These are phyloP conservation scores for Catostylus mosaicus DNA, from an alignment of 30 jellyfish, hydroid and myxozoan species.

Conservation along the genomic window DNA sequence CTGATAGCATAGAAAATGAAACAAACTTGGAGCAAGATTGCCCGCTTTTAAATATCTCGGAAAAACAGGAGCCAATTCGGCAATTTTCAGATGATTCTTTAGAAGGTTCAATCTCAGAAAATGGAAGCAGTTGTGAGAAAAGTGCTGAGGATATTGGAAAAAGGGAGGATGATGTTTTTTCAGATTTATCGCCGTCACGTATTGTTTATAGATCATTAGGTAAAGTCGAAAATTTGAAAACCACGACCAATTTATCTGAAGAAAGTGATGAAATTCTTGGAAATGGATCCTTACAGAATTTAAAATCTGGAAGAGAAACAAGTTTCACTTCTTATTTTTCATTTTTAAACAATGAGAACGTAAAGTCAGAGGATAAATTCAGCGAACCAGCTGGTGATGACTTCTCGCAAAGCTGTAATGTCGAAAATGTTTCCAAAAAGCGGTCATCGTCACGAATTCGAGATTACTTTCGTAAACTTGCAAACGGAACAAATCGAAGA, in stretches of 20 bases:
- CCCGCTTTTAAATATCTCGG: background rate
- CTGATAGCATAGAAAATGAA: constrained; percentile 20
- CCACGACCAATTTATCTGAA: background rate
- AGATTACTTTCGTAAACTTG: constrained; percentile 53
- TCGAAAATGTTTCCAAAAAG: background rate
- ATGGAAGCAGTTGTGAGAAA: background rate
- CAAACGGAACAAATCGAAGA: constrained; percentile 31
- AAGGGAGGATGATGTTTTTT: background rate
- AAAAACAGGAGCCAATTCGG: background rate
- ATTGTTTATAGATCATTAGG: constrained; percentile 51
- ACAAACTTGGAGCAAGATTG: background rate
- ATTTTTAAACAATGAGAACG: background rate
- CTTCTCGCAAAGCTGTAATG: background rate
- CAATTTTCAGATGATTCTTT: constrained; percentile 59
- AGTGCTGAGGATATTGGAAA: background rate
- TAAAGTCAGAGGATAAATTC: too few relatives aligned
- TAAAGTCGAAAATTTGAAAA: constrained; percentile 20
- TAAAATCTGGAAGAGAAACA: background rate
- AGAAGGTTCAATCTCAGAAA: background rate
- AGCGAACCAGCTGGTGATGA: background rate
- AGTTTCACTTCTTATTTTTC: background rate
- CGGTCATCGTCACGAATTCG: constrained; percentile 17
- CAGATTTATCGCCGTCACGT: constrained; percentile 22
- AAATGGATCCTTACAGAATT: background rate
- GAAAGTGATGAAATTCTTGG: background rate